Evolutionary conservation across 2,888 invertebrate genomes (phyloP), one percentile per base, ranked within the genome.

Genomic region (Gonocerus acuteangulatus): DNA sequence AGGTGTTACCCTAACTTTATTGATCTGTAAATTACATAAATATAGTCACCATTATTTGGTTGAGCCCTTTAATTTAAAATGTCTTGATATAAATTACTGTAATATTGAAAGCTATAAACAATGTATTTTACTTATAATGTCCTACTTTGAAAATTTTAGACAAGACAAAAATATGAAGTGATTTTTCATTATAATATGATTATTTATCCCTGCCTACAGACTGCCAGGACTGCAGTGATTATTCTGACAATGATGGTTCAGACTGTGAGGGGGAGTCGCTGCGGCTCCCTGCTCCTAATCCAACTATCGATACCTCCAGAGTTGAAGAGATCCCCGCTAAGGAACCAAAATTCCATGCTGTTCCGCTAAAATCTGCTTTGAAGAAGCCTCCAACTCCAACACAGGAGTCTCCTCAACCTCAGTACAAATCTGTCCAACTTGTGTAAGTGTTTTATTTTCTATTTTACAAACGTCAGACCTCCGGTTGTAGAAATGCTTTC

Each of bases 241-340:
- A 75, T 59, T 74, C 75, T 45, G 70, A 70, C 2, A 69, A 69
- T 7, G 68, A 66, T 13, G 68, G 67, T 36, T 67, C 65, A 19
- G 84, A 82, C 66, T 85, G 85, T 63, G 82, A 82, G 64, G 73
- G 72, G n/a, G 77, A 75, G 68, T 68, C 45, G 74, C 74, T 67
- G 72, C 77, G 76, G 70, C 78, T 75, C 74, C 78, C 77, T 68
- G 83, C 80, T 69, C 82, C 82, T 42, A 82, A 84, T 73, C 84
- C 84, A 27, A 75, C 78, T 68, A 84, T 85, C 70, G 91, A 92
- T 75, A 90, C 89, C 62, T 84, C 85, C 61, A 82, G 89, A 68
- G 85, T 93, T 65, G 92, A 93, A 75, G 91, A 92, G 77, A 91
- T 93, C 71, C 92, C 91, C 69, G 91, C 93, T 62, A 91, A 92